These are phyloP conservation scores for Axis porcinus DNA, from an alignment of 2,113 vertebrate species.

Conservation along the genomic window DNA sequence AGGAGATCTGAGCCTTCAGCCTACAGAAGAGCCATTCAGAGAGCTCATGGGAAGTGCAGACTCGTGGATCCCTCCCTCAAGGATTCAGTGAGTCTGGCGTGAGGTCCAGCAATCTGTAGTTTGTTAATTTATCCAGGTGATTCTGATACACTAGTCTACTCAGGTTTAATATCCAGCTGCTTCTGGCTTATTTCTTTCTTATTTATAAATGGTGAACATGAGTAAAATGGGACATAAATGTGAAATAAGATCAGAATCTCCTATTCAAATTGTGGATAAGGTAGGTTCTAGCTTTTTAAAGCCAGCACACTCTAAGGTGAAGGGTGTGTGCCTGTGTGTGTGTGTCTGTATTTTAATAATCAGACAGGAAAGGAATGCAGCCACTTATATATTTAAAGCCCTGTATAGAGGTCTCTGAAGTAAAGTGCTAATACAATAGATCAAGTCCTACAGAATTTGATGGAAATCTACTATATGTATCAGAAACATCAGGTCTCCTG, in stretches of 20 bases:
- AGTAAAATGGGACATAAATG: neutral
- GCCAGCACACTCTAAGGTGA: neutral
- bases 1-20: neutral
- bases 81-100: neutral
- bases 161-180: neutral
- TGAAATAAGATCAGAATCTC: neutral
- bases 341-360: neutral
- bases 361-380: neutral
- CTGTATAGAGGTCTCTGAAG: neutral
- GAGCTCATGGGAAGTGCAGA: neutral
- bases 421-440: neutral
- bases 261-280: neutral
- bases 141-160: neutral
- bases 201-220: neutral
- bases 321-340: neutral
- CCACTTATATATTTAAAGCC: constrained; percentile 15
- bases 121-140: constrained; percentile 14
- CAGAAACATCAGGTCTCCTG: neutral
- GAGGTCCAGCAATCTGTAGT: neutral
- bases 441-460: neutral
- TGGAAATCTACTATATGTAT: neutral
- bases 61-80: neutral
- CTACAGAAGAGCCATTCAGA: neutral
- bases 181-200: neutral
- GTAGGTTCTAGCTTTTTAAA: neutral